Evolutionary conservation across 1,140 invertebrate species (phyloP).

Genomic region (Oppia nitens): DNA sequence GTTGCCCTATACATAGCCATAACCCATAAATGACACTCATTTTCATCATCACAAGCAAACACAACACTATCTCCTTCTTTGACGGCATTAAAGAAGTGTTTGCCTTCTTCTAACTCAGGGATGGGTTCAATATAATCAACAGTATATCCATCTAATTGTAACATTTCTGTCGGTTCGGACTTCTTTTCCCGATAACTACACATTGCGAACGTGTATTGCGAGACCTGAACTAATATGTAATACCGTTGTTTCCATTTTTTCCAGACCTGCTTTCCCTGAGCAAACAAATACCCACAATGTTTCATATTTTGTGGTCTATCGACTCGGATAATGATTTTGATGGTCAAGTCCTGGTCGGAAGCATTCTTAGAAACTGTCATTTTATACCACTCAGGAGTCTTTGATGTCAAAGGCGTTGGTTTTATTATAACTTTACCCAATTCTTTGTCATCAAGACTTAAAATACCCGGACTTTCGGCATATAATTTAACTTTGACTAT

Average conservation of each 20-base stretch:
- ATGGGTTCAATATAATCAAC: slow-evolving; percentile 96
- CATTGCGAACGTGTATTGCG: slow-evolving; percentile 99
- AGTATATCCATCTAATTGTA: slow-evolving; percentile 96
- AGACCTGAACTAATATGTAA: slow-evolving; percentile 95
- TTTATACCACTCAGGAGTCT: slow-evolving; percentile 82
- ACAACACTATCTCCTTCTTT: slow-evolving; percentile 93
- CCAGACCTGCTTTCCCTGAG: slow-evolving; percentile 92
- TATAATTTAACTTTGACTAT: slow-evolving; percentile 89
- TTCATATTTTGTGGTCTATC: slow-evolving; percentile 99
- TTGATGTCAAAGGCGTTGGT: slow-evolving; percentile 30
- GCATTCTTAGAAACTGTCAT: slow-evolving; percentile 89
- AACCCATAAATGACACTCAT: slow-evolving; percentile 95
- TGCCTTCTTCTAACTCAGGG: slow-evolving; percentile 64
- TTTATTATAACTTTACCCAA: slow-evolving; percentile 63
- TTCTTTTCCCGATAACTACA: slow-evolving; percentile 99
- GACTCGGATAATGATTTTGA: slow-evolving; percentile 94
- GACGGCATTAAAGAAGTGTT: slow-evolving; percentile 94
- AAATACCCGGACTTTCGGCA: slow-evolving; percentile 89
- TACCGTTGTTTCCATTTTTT: slow-evolving; percentile 99
- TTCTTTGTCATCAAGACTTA: slow-evolving; percentile 96
- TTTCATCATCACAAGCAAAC: slow-evolving; percentile 94
- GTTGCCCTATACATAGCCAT: slow-evolving; percentile 97
- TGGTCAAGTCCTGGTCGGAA: slow-evolving; percentile 83
- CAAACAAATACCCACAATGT: slow-evolving; percentile 87
- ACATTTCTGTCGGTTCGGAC: slow-evolving; percentile 96